These are phyloP conservation scores for Chrysolina americana DNA, from an alignment of 2,888 invertebrate genomes.

Conservation along the genomic window DNA sequence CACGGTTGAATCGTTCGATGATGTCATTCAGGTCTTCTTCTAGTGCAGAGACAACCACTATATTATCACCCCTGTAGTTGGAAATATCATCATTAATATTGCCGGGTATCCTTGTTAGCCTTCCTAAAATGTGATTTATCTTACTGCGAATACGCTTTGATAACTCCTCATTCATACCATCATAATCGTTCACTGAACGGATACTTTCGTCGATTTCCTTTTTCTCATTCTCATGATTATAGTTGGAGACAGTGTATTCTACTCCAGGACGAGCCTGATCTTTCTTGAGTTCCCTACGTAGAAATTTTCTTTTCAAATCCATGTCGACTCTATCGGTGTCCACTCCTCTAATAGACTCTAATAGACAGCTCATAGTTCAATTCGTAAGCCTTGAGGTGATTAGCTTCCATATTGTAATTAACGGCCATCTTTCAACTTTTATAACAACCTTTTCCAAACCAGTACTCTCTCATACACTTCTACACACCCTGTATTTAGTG, in stretches of 20 bases:
- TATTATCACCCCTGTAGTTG: constrained; percentile 24
- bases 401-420: no score
- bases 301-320: constrained; percentile 19
- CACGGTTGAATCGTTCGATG: not conserved
- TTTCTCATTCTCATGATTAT: not conserved
- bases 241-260: not conserved
- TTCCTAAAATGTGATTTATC: constrained; percentile 3
- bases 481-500: no score
- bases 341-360: constrained; percentile 21
- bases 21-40: constrained; percentile 23
- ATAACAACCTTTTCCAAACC: no score
- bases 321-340: constrained; percentile 20
- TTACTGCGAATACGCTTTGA: constrained; percentile 15
- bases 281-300: constrained; percentile 30
- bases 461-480: no score
- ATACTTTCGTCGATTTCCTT: constrained; percentile 28
- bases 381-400: constrained; percentile 1
- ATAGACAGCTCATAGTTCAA: constrained; percentile 27
- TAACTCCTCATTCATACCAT: constrained; percentile 21
- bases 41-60: constrained; percentile 6
- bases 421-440: no score
- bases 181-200: constrained; percentile 27
- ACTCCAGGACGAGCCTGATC: constrained; percentile 16
- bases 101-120: not conserved
- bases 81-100: not conserved